phyloP scores from a whole-genome alignment of 2,888 invertebrate species.

The Meliscaeva auricollis region DNA sequence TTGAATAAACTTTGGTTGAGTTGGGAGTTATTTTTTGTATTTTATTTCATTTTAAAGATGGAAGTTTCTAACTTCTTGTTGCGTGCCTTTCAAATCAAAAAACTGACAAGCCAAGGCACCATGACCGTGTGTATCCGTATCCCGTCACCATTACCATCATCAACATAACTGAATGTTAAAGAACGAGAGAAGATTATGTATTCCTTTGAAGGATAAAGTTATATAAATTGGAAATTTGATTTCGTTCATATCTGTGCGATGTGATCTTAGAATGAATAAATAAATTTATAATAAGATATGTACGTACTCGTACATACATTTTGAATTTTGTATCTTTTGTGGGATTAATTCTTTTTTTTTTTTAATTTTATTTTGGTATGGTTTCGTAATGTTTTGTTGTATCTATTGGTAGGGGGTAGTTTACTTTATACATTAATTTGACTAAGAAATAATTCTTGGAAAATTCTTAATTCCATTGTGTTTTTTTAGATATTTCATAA shows the following conservation, averaged over 20 bases:
- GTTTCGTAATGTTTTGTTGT: too few relatives aligned
- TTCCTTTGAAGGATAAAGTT: slow-evolving; percentile 55
- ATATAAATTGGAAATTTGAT: slow-evolving; percentile 62
- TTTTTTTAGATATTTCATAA: too few relatives aligned
- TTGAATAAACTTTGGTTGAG: slow-evolving; percentile 39
- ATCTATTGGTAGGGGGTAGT: background rate
- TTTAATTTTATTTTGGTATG: background rate
- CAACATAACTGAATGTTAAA: slow-evolving; percentile 8
- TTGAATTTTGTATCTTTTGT: slow-evolving; percentile 27
- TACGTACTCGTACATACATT: slow-evolving; percentile 46
- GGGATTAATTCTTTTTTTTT: background rate
- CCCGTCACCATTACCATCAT: background rate
- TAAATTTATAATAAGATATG: slow-evolving; percentile 37
- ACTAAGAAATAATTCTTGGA: background rate
- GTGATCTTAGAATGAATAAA: slow-evolving; percentile 46
- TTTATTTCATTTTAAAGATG: slow-evolving; percentile 15
- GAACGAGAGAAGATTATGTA: slow-evolving; percentile 42
- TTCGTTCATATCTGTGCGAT: slow-evolving; percentile 44
- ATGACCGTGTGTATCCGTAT: slow-evolving; percentile 12
- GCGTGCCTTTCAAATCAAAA: slow-evolving; percentile 50
- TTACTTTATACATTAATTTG: slow-evolving; percentile 13
- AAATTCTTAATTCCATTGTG: too few relatives aligned
- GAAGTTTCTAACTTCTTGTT: slow-evolving; percentile 31
- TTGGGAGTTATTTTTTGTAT: background rate
- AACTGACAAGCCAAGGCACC: slow-evolving; percentile 46